Percentiles rank a stretch among this genome's conserved stretches.
phyloP scores from a whole-genome alignment of 2,888 invertebrate genomes.

The Cosmia pyralina region DNA sequence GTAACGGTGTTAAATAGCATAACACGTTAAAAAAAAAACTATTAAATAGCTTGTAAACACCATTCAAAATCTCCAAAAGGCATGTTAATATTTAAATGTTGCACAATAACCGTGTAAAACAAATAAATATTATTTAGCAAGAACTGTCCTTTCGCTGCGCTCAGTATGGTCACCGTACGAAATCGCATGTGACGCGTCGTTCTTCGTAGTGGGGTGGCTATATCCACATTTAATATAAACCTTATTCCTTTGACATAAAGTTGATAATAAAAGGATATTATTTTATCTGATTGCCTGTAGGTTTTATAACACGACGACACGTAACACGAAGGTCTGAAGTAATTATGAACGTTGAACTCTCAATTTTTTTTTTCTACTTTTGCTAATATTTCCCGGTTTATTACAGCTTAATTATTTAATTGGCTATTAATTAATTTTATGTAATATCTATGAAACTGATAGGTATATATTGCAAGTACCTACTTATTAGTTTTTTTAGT shows the following conservation, averaged over 20 bases:
- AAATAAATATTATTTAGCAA: constrained; percentile 56
- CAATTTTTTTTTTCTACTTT: constrained; percentile 33
- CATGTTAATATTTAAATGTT: constrained; percentile 21
- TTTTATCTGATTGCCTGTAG: constrained; percentile 16
- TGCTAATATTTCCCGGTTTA: constrained; percentile 35
- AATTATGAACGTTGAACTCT: constrained; percentile 58
- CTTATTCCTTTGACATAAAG: constrained; percentile 22
- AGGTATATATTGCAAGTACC: background rate
- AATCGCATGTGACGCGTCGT: constrained; percentile 57
- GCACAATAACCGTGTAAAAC: constrained; percentile 31
- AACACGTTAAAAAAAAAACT: background rate
- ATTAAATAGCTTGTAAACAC: constrained; percentile 15
- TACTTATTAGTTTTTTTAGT: background rate
- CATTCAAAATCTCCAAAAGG: constrained; percentile 36
- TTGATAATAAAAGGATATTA: constrained; percentile 14
- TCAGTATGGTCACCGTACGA: constrained; percentile 72
- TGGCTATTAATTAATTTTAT: constrained; percentile 22
- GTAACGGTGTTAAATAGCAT: background rate
- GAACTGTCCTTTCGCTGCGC: constrained; percentile 66
- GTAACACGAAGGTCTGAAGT: constrained; percentile 58
- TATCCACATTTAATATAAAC: constrained; percentile 20
- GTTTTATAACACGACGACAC: constrained; percentile 38
- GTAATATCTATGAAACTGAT: constrained; percentile 20
- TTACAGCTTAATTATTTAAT: constrained; percentile 19
- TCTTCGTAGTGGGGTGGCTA: constrained; percentile 25